Conservation (phyloP, 1,140 invertebrate species). For the Heliconius hermathena region DNA sequence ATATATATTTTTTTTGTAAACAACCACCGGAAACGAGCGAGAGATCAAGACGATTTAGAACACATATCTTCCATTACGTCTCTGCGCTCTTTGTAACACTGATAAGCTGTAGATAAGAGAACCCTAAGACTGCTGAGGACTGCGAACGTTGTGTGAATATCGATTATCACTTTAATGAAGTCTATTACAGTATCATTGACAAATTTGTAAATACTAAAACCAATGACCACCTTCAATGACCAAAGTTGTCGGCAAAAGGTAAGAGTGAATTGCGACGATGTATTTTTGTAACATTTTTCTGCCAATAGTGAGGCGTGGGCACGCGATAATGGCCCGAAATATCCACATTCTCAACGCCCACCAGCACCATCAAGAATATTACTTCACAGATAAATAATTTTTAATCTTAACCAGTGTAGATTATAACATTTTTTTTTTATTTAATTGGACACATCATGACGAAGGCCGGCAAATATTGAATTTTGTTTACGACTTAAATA, state of each 20-base stretch:
- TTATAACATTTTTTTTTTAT: conserved; percentile 5
- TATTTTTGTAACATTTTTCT: conserved; percentile 77
- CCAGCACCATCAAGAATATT: conserved; percentile 65
- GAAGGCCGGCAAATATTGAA: background rate
- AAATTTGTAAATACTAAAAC: conserved; percentile 34
- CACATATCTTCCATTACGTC: conserved; percentile 78
- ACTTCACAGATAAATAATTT: conserved; percentile 61
- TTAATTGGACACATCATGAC: background rate
- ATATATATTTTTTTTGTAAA: conserved; percentile 70
- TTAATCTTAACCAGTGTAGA: conserved; percentile 29
- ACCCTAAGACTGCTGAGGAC: conserved; percentile 34
- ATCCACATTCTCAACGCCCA: conserved; percentile 71
- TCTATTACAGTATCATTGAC: conserved; percentile 22
- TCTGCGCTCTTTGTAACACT: conserved; percentile 65
- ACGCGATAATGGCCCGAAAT: conserved; percentile 72
- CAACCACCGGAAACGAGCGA: conserved; percentile 75
- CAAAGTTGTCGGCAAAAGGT: conserved; percentile 48
- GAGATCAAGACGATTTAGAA: conserved; percentile 66
- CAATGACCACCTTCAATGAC: too few species aligned
- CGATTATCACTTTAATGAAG: conserved; percentile 29
- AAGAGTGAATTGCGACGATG: conserved; percentile 60
- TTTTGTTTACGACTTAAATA: background rate
- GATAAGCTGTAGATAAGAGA: conserved; percentile 69
- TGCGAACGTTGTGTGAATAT: conserved; percentile 34
- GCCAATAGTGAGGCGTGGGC: conserved; percentile 69